Evolutionary conservation across 2,888 invertebrate species (phyloP).

Genomic region (Drosophila seclusa): DNA sequence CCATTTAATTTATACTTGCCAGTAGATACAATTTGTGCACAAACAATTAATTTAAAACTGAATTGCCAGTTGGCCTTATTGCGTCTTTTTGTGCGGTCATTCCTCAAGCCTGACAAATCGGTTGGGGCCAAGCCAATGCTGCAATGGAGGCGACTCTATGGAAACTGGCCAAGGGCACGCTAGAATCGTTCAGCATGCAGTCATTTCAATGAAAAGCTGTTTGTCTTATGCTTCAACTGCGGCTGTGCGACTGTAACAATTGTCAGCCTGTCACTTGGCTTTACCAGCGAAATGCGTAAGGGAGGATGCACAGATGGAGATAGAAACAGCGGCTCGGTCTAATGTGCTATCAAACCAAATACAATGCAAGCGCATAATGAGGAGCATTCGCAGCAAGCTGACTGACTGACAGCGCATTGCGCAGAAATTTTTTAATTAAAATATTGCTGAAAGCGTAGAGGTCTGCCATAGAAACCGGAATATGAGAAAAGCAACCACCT

Average conservation of each 20-base stretch:
- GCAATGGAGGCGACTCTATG: background rate
- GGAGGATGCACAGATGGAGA: background rate
- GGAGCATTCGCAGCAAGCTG: constrained; percentile 31
- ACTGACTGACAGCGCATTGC: constrained; percentile 52
- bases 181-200: constrained; percentile 32
- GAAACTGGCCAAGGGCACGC: constrained; percentile 19
- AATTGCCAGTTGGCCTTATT: constrained; percentile 60
- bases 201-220: constrained; percentile 43
- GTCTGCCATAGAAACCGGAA: constrained; percentile 18
- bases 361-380: constrained; percentile 62
- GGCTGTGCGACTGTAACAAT: constrained; percentile 56
- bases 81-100: constrained; percentile 58
- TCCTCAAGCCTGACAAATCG: constrained; percentile 74
- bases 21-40: constrained; percentile 51
- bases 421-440: constrained; percentile 74
- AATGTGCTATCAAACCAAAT: constrained; percentile 39
- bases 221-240: constrained; percentile 55
- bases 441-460: constrained; percentile 60
- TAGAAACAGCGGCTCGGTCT: constrained; percentile 8
- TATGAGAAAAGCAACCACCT: constrained; percentile 12
- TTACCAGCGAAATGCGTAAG: constrained; percentile 17
- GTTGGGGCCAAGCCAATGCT: constrained; percentile 22
- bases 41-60: constrained; percentile 64
- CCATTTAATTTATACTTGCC: constrained; percentile 34
- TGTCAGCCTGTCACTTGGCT: constrained; percentile 67